Conservation (phyloP, 1,140 invertebrate genomes). For the Uloborus diversus region DNA sequence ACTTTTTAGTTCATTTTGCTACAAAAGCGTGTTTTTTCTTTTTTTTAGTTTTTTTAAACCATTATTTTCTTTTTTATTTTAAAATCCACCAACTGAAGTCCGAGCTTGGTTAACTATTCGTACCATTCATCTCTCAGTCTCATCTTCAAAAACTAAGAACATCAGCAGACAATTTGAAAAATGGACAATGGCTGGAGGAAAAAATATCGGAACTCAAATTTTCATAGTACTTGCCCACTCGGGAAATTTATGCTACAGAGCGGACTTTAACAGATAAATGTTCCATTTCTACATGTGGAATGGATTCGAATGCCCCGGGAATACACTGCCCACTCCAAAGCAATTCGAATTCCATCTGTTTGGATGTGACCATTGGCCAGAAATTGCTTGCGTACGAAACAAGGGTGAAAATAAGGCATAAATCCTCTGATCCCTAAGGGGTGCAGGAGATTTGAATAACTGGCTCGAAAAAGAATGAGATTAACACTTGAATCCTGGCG, state of each 20-base stretch:
- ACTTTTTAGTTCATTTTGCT: no score
- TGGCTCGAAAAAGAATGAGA: conserved; percentile 13
- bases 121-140: no score
- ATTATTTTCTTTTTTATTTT: no score
- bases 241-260: conserved; percentile 36
- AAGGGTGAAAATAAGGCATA: not conserved
- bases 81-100: no score
- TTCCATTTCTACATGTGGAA: not conserved
- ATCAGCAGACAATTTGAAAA: not conserved
- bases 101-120: no score
- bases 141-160: not conserved
- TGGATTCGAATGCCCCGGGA: conserved; percentile 1
- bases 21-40: no score
- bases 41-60: no score
- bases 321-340: conserved; percentile 21
- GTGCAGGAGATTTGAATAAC: conserved; percentile 47
- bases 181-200: not conserved
- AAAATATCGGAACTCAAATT: conserved; percentile 15
- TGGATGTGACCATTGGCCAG: conserved; percentile 42
- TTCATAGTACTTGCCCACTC: conserved; percentile 3
- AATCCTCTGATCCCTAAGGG: conserved; percentile 19
- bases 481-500: conserved; percentile 40
- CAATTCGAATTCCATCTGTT: conserved; percentile 25
- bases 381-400: not conserved
- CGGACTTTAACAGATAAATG: conserved; percentile 7